Conservation (phyloP, 2,888 invertebrate species). For the Drosophila anceps region DNA sequence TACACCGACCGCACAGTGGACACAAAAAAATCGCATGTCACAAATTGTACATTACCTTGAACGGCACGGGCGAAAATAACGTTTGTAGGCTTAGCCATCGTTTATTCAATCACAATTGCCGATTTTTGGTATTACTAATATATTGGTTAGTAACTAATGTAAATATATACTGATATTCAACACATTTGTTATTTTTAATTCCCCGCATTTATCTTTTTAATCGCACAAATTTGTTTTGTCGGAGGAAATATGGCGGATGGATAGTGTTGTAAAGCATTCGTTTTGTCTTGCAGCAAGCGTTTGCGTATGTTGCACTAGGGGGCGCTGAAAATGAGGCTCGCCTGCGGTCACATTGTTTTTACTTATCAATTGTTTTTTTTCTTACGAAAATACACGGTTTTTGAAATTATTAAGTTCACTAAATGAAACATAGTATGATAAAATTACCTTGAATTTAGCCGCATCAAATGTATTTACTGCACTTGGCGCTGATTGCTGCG, state of each 20-base stretch:
- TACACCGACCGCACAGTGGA: slow-evolving; percentile 48
- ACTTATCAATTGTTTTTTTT: slow-evolving; percentile 59
- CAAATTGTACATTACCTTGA: slow-evolving; percentile 67
- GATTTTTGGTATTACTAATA: slow-evolving; percentile 21
- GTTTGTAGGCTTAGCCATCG: slow-evolving; percentile 41
- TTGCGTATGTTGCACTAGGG: slow-evolving; percentile 26
- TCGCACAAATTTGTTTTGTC: slow-evolving; percentile 73
- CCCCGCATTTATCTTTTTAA: slow-evolving; percentile 60
- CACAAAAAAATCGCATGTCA: slow-evolving; percentile 57
- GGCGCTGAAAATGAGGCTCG: slow-evolving; percentile 43
- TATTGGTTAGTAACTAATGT: slow-evolving; percentile 18
- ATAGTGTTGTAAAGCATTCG: slow-evolving; percentile 57
- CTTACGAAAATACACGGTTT: slow-evolving; percentile 29
- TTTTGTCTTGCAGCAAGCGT: slow-evolving; percentile 14
- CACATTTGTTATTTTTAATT: slow-evolving; percentile 36
- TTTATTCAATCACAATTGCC: slow-evolving; percentile 8
- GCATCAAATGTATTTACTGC: slow-evolving; percentile 63
- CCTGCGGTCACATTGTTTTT: slow-evolving; percentile 60
- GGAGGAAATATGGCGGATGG: slow-evolving; percentile 76
- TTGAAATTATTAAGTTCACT: slow-evolving; percentile 15
- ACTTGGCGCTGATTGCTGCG: slow-evolving; percentile 52
- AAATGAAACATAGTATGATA: slow-evolving; percentile 20
- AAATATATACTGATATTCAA: slow-evolving; percentile 25
- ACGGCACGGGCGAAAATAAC: slow-evolving; percentile 47
- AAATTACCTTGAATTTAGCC: slow-evolving; percentile 65